A percentile compares a stretch with the other conserved stretches of the same genome.
These are phyloP conservation scores for Ganaspis brasiliensis DNA, from an alignment of 2,888 invertebrate species.

Conservation along the genomic window DNA sequence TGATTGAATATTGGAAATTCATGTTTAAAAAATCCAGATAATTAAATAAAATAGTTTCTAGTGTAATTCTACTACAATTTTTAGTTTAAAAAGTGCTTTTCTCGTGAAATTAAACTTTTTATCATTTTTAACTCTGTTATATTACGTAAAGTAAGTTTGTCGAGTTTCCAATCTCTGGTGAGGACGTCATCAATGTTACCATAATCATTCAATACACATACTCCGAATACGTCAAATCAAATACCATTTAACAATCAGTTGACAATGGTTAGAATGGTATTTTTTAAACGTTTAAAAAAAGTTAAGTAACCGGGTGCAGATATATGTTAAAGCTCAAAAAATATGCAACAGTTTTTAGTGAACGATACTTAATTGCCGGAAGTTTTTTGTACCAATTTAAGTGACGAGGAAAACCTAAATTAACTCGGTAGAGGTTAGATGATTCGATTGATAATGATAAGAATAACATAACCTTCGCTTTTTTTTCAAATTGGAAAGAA, in stretches of 20 bases:
- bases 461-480: slow-evolving; percentile 12
- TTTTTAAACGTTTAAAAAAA: not conserved
- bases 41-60: too few relatives aligned
- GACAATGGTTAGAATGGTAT: slow-evolving; percentile 1
- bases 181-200: not conserved
- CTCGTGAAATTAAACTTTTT: too few relatives aligned
- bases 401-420: not conserved
- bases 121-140: too few relatives aligned
- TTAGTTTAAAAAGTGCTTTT: too few relatives aligned
- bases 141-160: too few relatives aligned
- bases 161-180: not conserved
- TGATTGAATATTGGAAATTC: too few relatives aligned
- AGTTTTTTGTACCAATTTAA: not conserved
- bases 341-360: slow-evolving; percentile 27
- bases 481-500: not conserved
- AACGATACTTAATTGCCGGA: not conserved
- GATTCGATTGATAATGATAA: not conserved
- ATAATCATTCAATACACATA: not conserved
- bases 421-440: slow-evolving; percentile 22
- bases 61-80: too few relatives aligned
- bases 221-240: too few relatives aligned
- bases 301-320: not conserved
- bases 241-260: not conserved
- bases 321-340: not conserved
- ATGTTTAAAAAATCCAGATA: too few relatives aligned